These are phyloP conservation scores for Hydrophis major DNA, from an alignment of 2,797 vertebrate genomes.

Conservation along the genomic window DNA sequence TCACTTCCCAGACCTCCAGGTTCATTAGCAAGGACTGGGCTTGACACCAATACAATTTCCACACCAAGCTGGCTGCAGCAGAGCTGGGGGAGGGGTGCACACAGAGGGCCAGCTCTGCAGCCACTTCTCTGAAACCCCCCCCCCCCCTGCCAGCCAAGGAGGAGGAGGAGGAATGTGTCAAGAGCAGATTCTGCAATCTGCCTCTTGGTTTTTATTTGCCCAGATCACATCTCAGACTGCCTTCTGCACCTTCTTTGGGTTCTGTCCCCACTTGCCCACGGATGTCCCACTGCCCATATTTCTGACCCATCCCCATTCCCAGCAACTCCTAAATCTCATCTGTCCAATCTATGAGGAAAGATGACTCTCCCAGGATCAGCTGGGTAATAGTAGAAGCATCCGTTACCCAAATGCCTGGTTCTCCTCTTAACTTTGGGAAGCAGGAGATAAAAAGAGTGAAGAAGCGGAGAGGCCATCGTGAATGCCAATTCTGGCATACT, in stretches of 20 bases:
- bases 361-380: neutral
- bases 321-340: slow-evolving; percentile 1
- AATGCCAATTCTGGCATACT: too few relatives aligned
- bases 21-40: slow-evolving; percentile 41
- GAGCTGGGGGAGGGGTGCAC: slow-evolving; percentile 1
- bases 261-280: neutral
- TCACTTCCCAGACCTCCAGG: slow-evolving; percentile 38
- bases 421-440: neutral
- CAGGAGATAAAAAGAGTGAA: neutral
- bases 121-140: slow-evolving; percentile 29
- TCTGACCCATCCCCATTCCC: neutral
- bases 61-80: slow-evolving; percentile 26
- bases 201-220: neutral
- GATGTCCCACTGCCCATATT: neutral
- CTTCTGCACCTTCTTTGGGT: neutral
- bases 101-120: slow-evolving; percentile 27
- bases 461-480: neutral
- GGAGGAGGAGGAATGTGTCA: neutral
- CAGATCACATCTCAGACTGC: neutral
- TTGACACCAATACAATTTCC: slow-evolving; percentile 42
- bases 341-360: neutral
- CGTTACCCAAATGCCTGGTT: neutral
- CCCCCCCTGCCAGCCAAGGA: neutral
- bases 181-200: neutral
- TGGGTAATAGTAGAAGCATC: neutral